Conservation (phyloP, 2,797 vertebrate species). For the Aldrovandia affinis region DNA sequence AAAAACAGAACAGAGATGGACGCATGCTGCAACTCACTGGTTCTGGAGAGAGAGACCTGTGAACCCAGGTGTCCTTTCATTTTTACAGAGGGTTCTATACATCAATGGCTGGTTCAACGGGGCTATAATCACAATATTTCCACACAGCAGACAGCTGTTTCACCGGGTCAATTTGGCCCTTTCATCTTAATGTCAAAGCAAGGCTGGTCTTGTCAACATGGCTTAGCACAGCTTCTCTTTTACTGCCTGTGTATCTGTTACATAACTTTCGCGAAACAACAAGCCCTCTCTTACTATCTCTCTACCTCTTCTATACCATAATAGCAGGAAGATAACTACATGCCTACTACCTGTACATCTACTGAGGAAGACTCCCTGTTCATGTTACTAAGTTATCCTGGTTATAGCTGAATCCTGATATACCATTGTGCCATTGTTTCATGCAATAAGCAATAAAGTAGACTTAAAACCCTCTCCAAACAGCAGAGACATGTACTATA, state of each 20-base stretch:
- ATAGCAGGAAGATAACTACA: background rate
- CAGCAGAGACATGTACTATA: too few species aligned
- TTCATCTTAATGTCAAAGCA: conserved; percentile 73
- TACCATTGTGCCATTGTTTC: too few species aligned
- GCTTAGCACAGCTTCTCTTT: conserved; percentile 19
- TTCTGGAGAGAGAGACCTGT: background rate
- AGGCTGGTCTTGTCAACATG: conserved; percentile 58
- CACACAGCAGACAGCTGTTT: conserved; percentile 65
- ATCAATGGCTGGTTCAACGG: background rate
- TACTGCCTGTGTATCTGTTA: background rate
- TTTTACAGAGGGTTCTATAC: background rate
- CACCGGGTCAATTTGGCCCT: conserved; percentile 67
- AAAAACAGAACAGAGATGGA: conserved; percentile 16
- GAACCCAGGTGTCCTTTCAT: background rate
- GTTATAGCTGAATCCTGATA: too few species aligned
- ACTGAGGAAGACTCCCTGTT: too few species aligned
- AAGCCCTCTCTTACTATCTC: background rate
- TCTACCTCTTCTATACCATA: background rate
- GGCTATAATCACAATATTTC: conserved; percentile 43
- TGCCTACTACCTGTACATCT: background rate
- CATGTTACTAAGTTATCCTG: too few species aligned
- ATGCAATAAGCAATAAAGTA: too few species aligned
- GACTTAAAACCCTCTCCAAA: too few species aligned
- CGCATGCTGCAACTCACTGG: background rate
- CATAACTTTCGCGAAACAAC: background rate